Conservation (phyloP, 2,888 invertebrate species). For the Venusia cambrica region DNA sequence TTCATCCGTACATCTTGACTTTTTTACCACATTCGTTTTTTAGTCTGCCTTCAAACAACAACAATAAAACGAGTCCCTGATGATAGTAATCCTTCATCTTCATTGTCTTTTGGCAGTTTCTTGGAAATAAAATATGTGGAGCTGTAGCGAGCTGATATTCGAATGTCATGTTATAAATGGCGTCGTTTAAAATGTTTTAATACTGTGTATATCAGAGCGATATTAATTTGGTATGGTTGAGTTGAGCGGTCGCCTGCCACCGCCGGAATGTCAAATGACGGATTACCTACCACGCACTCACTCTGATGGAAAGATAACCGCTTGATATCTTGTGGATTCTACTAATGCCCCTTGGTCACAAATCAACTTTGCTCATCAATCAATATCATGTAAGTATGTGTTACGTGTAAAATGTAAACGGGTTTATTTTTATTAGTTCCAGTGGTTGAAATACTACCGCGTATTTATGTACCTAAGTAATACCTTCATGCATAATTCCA, state of each 20-base stretch:
- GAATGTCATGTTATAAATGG: constrained; percentile 79
- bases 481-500: too few relatives aligned
- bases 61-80: constrained; percentile 74
- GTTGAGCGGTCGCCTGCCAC: constrained; percentile 72
- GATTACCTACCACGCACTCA: constrained; percentile 72
- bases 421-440: too few relatives aligned
- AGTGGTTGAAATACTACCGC: too few relatives aligned
- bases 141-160: constrained; percentile 73
- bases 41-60: constrained; percentile 64
- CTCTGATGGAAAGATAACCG: constrained; percentile 72
- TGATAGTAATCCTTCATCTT: constrained; percentile 79
- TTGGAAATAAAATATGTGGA: constrained; percentile 77
- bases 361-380: too few relatives aligned
- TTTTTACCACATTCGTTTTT: constrained; percentile 69
- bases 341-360: constrained; percentile 47
- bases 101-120: constrained; percentile 81
- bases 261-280: constrained; percentile 78
- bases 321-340: constrained; percentile 59
- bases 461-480: too few relatives aligned
- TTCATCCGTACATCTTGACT: constrained; percentile 68
- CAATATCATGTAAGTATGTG: too few relatives aligned
- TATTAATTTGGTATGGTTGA: constrained; percentile 79
- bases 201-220: constrained; percentile 76
- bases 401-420: too few relatives aligned
- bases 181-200: constrained; percentile 80